Base-by-base conservation (phyloP, 2,888 invertebrate species). In the Melinaea marsaeus region DNA sequence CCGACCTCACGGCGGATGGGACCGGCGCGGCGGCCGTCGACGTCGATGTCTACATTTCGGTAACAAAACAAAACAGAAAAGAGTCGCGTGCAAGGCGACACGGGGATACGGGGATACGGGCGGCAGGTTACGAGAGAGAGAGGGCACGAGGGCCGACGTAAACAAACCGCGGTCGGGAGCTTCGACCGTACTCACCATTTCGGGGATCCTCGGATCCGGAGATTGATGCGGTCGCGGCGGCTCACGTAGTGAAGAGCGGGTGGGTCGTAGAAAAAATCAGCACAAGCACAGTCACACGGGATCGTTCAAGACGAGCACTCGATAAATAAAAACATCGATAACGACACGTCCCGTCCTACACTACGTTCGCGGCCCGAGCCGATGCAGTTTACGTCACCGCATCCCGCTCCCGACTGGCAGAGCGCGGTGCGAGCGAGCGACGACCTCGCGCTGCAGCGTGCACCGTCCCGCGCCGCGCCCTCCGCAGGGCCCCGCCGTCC, bases 301-400 rank as follows among this genome's bases (percentile, higher is more conserved):
- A 73, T 80, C 73, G 80, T 84, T 79, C 78, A 75, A 78, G 70
- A 78, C 82, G 86, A 78, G 79, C 84, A 84, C 82, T 79, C 80
- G 73, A 75, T 76, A 84, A 82, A 84, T 78, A 79, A 66, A 71
- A 69, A 71, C 68, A 69, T 67, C 76, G 79, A 81, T 80, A 72
- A 84, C 86, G 83, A 87, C 81, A 83, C 86, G 87, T 89, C 87
- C 86, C 88, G 90, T 86, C 84, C 90, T 87, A 89, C 89, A 89
- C 88, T 90, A 90, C 86, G 85, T 80, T 85, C 74, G 82, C 87
- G 89, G 90, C 88, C 84, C 83, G 79, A 84, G 89, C 89, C 90
- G 87, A 83, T 90, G 90, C 90, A 90, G 86, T 85, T 85, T 88
- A 89, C 91, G 90, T 89, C 90, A 90, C 90, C 90, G 90, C 90